Conservation (phyloP, 2,113 vertebrate genomes). For the Calyptomena viridis region DNA sequence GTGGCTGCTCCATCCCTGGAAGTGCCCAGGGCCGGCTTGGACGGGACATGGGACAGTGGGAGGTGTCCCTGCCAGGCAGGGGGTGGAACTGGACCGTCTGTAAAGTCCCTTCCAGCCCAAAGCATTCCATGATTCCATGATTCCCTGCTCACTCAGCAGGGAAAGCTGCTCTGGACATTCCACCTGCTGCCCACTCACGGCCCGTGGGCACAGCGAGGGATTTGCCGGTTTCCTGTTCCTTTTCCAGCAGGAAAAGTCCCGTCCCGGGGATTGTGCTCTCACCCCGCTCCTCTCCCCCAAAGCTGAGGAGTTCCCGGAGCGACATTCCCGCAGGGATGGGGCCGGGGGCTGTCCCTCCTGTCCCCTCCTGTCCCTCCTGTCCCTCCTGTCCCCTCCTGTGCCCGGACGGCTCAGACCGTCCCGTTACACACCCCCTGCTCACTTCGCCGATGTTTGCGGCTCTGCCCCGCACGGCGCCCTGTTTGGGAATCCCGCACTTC, state of each 20-base stretch:
- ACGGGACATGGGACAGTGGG: fast-evolving
- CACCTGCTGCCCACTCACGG: neutral
- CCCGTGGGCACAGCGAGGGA: neutral
- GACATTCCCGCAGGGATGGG: neutral
- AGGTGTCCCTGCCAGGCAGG: neutral
- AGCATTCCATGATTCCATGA: fast-evolving
- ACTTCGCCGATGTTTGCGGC: conserved; percentile 4
- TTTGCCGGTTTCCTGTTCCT: neutral
- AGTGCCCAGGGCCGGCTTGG: neutral
- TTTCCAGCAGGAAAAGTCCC: neutral
- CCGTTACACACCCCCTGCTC: neutral
- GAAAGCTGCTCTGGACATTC: neutral
- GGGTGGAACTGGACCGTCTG: neutral
- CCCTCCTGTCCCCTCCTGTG: neutral
- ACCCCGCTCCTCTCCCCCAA: fast-evolving
- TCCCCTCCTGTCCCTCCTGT: neutral
- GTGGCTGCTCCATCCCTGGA: neutral
- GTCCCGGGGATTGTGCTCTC: neutral
- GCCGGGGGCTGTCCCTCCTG: neutral
- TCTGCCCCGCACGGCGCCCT: neutral
- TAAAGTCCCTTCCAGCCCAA: neutral
- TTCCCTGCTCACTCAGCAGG: fast-evolving
- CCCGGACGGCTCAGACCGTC: neutral
- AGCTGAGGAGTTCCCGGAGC: neutral
- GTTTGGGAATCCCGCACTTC: neutral